Conservation (phyloP, 64 coral and sea anemone species). For the Stylophora pistillata region DNA sequence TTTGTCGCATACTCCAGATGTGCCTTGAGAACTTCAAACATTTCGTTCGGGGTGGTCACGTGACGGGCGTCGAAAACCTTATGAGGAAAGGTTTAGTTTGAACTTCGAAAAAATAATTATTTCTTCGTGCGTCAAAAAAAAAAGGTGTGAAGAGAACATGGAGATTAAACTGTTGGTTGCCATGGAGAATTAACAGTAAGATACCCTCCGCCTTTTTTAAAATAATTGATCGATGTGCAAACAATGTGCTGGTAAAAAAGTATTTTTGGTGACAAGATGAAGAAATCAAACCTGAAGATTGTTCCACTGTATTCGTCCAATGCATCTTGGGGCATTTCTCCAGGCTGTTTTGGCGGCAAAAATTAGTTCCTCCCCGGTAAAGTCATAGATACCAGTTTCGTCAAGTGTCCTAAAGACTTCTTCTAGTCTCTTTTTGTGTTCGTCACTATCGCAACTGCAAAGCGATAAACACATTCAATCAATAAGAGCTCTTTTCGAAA, state of each 20-base stretch:
- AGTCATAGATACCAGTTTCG: slow-evolving; percentile 40
- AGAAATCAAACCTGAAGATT: slow-evolving; percentile 72
- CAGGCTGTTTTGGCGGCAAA: slow-evolving; percentile 69
- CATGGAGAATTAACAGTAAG: too few species aligned
- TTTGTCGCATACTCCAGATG: slow-evolving; percentile 45
- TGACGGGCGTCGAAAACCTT: slow-evolving; percentile 58
- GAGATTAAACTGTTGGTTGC: too few species aligned
- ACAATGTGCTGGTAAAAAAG: too few species aligned
- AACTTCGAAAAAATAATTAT: too few species aligned
- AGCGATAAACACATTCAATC: too few species aligned
- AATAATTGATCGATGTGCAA: too few species aligned
- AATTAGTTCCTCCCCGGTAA: slow-evolving; percentile 45
- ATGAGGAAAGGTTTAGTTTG: background rate
- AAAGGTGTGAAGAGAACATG: too few species aligned
- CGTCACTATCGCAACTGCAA: slow-evolving; percentile 20
- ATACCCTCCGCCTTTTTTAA: too few species aligned
- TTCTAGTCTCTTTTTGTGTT: slow-evolving; percentile 18
- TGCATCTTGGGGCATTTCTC: slow-evolving; percentile 66
- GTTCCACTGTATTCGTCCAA: slow-evolving; percentile 69
- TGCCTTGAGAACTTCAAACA: slow-evolving; percentile 42
- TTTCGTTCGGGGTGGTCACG: slow-evolving; percentile 30
- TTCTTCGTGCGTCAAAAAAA: too few species aligned
- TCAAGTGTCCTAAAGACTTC: slow-evolving; percentile 47
- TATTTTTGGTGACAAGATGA: too few species aligned
- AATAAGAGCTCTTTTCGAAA: too few species aligned